Evolutionary conservation across 2,888 invertebrate genomes (phyloP).

Genomic region (Limulus polyphemus): DNA sequence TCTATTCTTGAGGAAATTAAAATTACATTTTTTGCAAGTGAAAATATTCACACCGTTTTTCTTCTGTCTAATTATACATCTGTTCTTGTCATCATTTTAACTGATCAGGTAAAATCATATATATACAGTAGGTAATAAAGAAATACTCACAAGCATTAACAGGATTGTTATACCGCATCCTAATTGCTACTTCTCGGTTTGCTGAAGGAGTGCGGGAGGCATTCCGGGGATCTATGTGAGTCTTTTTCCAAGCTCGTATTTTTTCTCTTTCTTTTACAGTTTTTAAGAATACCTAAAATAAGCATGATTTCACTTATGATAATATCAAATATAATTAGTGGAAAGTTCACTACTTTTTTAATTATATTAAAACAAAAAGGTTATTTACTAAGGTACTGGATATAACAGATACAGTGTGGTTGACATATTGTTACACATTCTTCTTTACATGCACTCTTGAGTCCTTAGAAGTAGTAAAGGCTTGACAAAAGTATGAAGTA

Average conservation of each 20-base stretch:
- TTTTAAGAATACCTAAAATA: constrained; percentile 55
- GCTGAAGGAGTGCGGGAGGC: constrained; percentile 87
- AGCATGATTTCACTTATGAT: no score
- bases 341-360: no score
- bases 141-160: constrained; percentile 65
- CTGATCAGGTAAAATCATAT: no score
- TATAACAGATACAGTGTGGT: background rate
- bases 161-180: constrained; percentile 90
- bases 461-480: background rate
- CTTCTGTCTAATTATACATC: no score
- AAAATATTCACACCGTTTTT: no score
- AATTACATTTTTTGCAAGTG: no score
- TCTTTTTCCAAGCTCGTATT: constrained; percentile 70
- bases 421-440: background rate
- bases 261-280: constrained; percentile 89
- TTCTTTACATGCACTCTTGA: background rate
- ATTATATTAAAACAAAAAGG: no score
- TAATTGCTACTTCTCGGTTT: constrained; percentile 63
- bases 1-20: no score
- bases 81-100: no score
- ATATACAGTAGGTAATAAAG: background rate
- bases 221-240: constrained; percentile 87
- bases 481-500: background rate
- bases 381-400: background rate
- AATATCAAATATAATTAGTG: no score